Evolutionary conservation across 2,797 vertebrate species (phyloP).

Genomic region (Lepilemur septentrionalis): DNA sequence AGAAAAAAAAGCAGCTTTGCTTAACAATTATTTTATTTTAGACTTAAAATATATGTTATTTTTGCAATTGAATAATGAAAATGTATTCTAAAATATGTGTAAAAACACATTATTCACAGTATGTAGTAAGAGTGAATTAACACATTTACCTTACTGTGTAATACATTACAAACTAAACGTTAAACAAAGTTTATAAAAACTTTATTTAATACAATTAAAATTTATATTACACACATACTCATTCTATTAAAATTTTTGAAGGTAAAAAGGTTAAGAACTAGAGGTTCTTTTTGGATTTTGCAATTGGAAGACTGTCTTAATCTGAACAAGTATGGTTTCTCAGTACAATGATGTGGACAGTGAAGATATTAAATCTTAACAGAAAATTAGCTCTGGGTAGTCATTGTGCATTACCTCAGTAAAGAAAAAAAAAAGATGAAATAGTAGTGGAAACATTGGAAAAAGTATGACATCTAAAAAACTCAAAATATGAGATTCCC

Average conservation of each 20-base stretch:
- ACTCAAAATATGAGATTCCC: not conserved
- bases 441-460: not conserved
- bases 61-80: not conserved
- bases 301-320: not conserved
- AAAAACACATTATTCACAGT: not conserved
- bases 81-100: not conserved
- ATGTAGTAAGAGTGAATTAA: not conserved
- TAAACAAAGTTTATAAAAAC: not conserved
- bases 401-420: not conserved
- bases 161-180: not conserved
- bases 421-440: not conserved
- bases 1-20: not conserved
- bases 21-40: not conserved
- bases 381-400: not conserved
- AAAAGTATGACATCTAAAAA: not conserved
- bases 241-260: not conserved
- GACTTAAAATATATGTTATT: not conserved
- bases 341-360: not conserved
- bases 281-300: not conserved
- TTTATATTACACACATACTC: not conserved
- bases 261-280: not conserved
- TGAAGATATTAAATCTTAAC: not conserved
- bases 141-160: not conserved
- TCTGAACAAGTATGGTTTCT: not conserved
- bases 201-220: not conserved